Conservation (phyloP, 2,888 invertebrate genomes). For the Plagodis pulveraria region DNA sequence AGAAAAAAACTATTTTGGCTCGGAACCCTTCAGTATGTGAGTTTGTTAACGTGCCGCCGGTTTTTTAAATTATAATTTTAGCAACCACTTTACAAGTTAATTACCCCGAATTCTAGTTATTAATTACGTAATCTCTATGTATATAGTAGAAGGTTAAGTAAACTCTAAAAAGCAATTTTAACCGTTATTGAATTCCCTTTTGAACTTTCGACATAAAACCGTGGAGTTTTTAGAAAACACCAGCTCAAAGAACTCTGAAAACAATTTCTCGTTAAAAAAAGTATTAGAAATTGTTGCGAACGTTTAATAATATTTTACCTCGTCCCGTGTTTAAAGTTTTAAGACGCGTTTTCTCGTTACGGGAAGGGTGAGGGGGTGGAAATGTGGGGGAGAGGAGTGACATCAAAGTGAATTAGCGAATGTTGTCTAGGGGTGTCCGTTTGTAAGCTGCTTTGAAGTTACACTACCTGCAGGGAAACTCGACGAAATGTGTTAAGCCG, state of each 20-base stretch:
- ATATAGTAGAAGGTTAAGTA: constrained; percentile 3
- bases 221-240: constrained; percentile 44
- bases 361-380: constrained; percentile 43
- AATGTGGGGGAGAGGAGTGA: constrained; percentile 60
- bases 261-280: constrained; percentile 69
- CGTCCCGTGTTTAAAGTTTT: constrained; percentile 73
- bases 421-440: constrained; percentile 83
- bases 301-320: constrained; percentile 73
- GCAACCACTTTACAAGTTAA: background rate
- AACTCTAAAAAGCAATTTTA: constrained; percentile 30
- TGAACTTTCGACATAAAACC: constrained; percentile 39
- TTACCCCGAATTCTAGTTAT: constrained; percentile 1
- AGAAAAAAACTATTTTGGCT: no score
- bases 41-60: no score
- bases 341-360: constrained; percentile 80
- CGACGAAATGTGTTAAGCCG: constrained; percentile 67
- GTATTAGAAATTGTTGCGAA: constrained; percentile 68
- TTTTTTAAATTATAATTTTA: no score
- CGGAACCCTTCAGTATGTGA: no score
- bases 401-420: constrained; percentile 85
- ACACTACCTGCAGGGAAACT: constrained; percentile 70
- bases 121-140: constrained; percentile 1
- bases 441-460: constrained; percentile 82
- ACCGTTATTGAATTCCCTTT: constrained; percentile 39
- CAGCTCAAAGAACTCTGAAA: constrained; percentile 56